phyloP scores from a whole-genome alignment of 2,888 invertebrate species.

The Athalia circularis region DNA sequence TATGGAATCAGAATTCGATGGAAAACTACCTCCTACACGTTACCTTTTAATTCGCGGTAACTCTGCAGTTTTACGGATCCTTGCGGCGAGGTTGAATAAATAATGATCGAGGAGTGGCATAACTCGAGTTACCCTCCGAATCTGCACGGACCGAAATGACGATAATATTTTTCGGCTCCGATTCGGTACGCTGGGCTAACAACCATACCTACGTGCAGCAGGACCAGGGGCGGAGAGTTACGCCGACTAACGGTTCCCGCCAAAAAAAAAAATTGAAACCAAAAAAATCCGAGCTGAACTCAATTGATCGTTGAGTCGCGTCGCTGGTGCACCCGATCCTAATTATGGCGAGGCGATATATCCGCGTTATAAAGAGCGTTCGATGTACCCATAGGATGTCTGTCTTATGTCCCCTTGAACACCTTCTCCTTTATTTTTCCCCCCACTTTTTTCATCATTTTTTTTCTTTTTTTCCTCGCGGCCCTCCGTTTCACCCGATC shows the following conservation, averaged over 20 bases:
- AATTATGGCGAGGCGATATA: slow-evolving; percentile 23
- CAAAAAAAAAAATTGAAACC: too few relatives aligned
- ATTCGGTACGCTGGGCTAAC: slow-evolving; percentile 32
- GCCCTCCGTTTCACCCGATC: background rate
- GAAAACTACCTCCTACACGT: too few relatives aligned
- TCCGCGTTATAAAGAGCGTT: background rate
- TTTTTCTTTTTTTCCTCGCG: slow-evolving; percentile 1
- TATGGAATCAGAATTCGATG: too few relatives aligned
- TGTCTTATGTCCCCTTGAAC: slow-evolving; percentile 14
- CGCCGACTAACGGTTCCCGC: slow-evolving; percentile 33
- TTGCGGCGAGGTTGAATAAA: too few relatives aligned
- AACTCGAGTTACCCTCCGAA: too few relatives aligned
- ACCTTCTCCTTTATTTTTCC: background rate
- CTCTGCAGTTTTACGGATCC: too few relatives aligned
- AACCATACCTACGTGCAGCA: too few relatives aligned
- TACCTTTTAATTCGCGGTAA: too few relatives aligned
- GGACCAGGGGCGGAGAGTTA: background rate
- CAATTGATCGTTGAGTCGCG: slow-evolving; percentile 36
- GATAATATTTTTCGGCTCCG: background rate
- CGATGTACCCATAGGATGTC: background rate
- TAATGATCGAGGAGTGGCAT: too few relatives aligned
- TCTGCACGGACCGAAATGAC: background rate
- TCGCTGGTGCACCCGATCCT: slow-evolving; percentile 29
- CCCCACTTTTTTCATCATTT: background rate
- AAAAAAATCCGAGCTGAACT: background rate